Evolutionary conservation across 2,113 vertebrate species (phyloP).

Genomic region (Centropus unirufus): DNA sequence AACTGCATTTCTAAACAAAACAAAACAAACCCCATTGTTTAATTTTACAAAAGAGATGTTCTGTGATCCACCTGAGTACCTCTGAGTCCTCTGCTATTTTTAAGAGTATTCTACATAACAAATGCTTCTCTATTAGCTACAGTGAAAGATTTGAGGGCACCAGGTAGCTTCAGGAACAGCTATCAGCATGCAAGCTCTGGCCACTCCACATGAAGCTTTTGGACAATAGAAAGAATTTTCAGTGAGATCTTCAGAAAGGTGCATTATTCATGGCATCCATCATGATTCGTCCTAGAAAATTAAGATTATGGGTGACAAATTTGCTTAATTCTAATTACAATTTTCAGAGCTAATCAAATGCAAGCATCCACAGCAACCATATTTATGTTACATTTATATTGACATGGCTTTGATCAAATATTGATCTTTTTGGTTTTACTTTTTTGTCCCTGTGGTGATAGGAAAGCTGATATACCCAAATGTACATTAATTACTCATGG

Average conservation of each 20-base stretch:
- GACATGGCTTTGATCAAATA: neutral
- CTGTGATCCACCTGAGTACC: neutral
- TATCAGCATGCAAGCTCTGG: neutral
- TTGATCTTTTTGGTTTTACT: neutral
- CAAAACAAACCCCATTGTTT: neutral
- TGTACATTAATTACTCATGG: neutral
- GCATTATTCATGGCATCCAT: neutral
- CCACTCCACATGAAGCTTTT: neutral
- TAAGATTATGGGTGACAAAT: neutral
- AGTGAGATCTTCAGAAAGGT: neutral
- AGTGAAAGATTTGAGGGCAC: neutral
- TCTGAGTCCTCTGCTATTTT: neutral
- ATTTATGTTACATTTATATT: neutral
- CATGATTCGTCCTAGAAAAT: neutral
- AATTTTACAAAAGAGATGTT: neutral
- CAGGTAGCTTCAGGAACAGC: neutral
- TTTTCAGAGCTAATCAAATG: neutral
- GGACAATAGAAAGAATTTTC: constrained; percentile 8
- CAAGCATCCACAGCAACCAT: neutral
- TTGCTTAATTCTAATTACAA: neutral
- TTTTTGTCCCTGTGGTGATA: neutral
- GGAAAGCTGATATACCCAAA: neutral
- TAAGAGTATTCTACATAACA: neutral
- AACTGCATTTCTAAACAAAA: neutral
- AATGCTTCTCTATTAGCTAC: neutral